Base-by-base conservation (phyloP, 1,140 invertebrate genomes). In the Caenorhabditis brenneri region DNA sequence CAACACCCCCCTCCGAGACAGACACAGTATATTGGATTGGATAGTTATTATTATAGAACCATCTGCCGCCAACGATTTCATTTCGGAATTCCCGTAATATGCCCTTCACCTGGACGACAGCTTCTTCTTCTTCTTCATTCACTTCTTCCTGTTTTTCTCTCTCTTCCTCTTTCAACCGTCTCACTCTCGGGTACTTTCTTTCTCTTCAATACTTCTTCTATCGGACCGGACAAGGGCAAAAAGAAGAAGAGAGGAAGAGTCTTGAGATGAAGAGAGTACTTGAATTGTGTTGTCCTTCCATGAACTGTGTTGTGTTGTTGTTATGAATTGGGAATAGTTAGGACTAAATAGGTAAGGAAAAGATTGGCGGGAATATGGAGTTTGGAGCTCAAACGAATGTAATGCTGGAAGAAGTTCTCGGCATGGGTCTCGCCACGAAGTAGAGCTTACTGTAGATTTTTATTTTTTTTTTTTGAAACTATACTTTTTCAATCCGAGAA, bases 41-140 rank as follows among this genome's bases (percentile, higher is more conserved):
- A 74, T 74, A 39, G 65, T 42, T 74, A 65, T 65, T 65, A 74
- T 74, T 74, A 74, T 74, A 42, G 36, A 74, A 74, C 65, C 65
- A 74, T 74, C 65, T 74, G 65, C 33, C 65, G 51, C 42, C 24
- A 31, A 19, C 15, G 12, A 22, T 27, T 9, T 9, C 15, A 65
- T 19, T 42, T 42, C 36, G 1, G 36, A 74, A 74, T 74, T 74
- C 36, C 65, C 65, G 65, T 74, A 74, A 74, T 74, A 74, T 74
- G 65, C 65, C 65, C 65, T 74, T 74, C 58, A 36, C 0, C 22
- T 29, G 27, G 65, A 46, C 65, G 46, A 36, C 65, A 42, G 42
- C 65, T 74, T 74, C 65, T 12, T 74, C 65, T 10, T 74, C 36
- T 24, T 42, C 19, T n/a, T 65, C 58, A 33, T 31, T 12, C 10